These are phyloP conservation scores for Sitta carolinensis DNA, from an alignment of 2,797 vertebrate species.

Conservation along the genomic window DNA sequence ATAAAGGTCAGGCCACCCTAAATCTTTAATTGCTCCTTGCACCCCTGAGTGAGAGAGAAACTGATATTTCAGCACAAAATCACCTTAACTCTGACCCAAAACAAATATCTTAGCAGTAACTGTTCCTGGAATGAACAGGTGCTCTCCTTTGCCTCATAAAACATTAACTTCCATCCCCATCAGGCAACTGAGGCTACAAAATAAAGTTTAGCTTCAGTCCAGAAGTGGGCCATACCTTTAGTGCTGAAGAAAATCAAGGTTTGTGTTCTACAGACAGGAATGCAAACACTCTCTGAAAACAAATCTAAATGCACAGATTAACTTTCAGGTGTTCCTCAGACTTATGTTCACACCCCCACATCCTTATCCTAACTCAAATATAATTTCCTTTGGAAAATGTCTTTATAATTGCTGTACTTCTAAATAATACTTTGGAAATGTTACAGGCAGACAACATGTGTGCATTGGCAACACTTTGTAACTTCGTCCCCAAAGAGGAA, in stretches of 20 bases:
- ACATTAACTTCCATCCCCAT: constrained; percentile 18
- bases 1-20: constrained; percentile 10
- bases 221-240: not conserved
- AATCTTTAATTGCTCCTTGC: constrained; percentile 10
- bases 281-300: not conserved
- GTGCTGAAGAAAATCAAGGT: not conserved
- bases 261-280: not conserved
- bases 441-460: not conserved
- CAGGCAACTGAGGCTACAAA: not conserved
- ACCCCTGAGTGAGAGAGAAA: constrained; percentile 16
- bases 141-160: constrained; percentile 18
- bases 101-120: constrained; percentile 4
- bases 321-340: not conserved
- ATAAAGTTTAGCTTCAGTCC: not conserved
- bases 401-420: not conserved
- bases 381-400: not conserved
- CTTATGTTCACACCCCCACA: not conserved
- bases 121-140: not conserved
- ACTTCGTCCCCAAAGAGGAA: not conserved
- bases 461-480: not conserved
- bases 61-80: constrained; percentile 32
- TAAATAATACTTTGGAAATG: not conserved
- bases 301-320: not conserved
- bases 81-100: constrained; percentile 17
- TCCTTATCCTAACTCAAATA: not conserved